Evolutionary conservation across 2,888 invertebrate species (phyloP).

Genomic region (Coelogynopora nodosa): DNA sequence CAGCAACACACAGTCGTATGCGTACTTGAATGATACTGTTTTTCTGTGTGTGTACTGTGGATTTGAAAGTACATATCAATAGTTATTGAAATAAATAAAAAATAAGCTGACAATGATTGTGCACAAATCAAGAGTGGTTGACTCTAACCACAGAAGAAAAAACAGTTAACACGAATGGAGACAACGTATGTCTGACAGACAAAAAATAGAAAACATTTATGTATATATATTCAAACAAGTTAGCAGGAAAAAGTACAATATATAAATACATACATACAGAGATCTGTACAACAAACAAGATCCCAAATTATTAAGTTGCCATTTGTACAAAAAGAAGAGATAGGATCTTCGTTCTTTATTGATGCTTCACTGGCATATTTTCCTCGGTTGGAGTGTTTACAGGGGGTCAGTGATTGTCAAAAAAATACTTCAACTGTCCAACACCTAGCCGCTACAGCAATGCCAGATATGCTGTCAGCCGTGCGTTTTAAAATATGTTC

Average conservation of each 20-base stretch:
- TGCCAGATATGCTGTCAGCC: too few species aligned
- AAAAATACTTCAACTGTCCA: too few species aligned
- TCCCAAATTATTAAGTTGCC: neutral
- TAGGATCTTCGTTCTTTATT: neutral
- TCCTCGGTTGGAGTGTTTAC: too few species aligned
- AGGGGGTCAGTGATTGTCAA: too few species aligned
- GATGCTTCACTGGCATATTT: neutral
- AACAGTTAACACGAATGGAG: neutral
- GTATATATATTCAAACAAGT: neutral
- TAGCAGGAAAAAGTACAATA: neutral
- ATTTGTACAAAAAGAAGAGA: neutral
- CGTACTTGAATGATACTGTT: neutral
- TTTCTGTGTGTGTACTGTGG: too few species aligned
- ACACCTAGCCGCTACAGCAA: too few species aligned
- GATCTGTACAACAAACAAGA: neutral
- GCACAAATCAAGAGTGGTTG: neutral
- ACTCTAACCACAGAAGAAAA: neutral
- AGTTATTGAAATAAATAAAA: neutral
- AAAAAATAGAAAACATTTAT: neutral
- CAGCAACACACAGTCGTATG: too few species aligned
- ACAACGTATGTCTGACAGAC: neutral
- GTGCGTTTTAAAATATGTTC: too few species aligned
- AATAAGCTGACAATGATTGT: neutral
- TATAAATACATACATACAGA: neutral
- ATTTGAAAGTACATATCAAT: neutral